These are phyloP conservation scores for Micrastur ruficollis DNA, from an alignment of 2,797 vertebrate genomes.

Conservation along the genomic window DNA sequence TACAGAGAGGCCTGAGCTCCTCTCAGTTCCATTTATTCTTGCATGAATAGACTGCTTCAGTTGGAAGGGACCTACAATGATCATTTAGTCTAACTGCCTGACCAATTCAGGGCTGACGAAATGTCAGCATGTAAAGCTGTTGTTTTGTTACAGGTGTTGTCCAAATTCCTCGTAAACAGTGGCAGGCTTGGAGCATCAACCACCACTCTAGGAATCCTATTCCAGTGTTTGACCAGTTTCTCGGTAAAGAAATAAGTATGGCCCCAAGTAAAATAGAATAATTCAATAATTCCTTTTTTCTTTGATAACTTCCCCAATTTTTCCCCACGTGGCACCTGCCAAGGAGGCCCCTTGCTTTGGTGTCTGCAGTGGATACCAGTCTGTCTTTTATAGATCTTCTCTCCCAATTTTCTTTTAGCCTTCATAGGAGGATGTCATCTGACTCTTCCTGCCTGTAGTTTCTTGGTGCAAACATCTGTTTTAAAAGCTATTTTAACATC, in stretches of 20 bases:
- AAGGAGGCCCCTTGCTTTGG: background rate
- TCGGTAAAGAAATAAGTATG: background rate
- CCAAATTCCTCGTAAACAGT: background rate
- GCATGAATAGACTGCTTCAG: background rate
- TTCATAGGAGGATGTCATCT: background rate
- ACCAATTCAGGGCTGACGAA: too few species aligned
- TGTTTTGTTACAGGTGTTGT: background rate
- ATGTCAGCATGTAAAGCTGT: background rate
- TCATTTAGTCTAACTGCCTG: background rate
- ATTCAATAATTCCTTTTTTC: background rate
- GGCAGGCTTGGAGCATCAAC: background rate
- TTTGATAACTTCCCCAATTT: background rate
- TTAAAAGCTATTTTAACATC: conserved; percentile 3
- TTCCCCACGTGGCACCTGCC: background rate
- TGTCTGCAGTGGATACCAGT: background rate
- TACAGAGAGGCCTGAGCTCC: background rate
- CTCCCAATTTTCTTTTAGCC: background rate
- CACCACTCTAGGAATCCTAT: background rate
- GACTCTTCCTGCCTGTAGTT: background rate
- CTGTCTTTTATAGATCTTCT: background rate
- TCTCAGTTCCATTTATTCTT: background rate
- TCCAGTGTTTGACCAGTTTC: background rate
- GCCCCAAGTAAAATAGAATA: background rate
- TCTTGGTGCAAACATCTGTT: background rate
- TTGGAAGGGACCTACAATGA: background rate